Percentiles rank a stretch among this genome's conserved stretches.
phyloP scores from a whole-genome alignment of 2,888 invertebrate species.

The Tenthredo notha region DNA sequence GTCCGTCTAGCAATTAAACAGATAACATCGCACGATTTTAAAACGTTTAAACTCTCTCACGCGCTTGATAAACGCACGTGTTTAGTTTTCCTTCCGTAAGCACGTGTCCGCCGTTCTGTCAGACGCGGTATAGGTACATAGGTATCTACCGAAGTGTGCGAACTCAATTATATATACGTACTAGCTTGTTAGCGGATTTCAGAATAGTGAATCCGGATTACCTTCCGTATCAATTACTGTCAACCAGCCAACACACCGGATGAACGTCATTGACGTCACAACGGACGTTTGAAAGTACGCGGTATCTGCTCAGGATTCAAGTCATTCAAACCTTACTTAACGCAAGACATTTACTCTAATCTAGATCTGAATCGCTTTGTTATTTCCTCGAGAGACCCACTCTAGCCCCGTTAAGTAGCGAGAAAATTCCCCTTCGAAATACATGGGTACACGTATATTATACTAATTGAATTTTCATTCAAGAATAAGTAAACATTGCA shows the following conservation, averaged over 20 bases:
- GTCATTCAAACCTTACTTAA: constrained; percentile 37
- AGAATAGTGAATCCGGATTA: constrained; percentile 40
- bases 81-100: constrained; percentile 16
- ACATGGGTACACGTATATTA: neutral
- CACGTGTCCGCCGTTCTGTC: constrained; percentile 41
- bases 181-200: constrained; percentile 27
- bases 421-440: neutral
- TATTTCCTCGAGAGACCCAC: neutral
- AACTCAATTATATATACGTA: constrained; percentile 39
- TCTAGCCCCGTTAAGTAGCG: neutral
- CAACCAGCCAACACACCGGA: constrained; percentile 2
- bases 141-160: neutral
- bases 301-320: neutral
- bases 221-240: constrained; percentile 45
- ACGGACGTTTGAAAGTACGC: constrained; percentile 22
- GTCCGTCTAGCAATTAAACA: constrained; percentile 39
- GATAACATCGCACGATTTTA: constrained; percentile 25
- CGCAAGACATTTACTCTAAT: constrained; percentile 10
- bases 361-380: constrained; percentile 27
- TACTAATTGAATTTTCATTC: neutral
- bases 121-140: neutral
- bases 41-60: constrained; percentile 35
- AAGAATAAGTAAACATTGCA: neutral
- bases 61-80: constrained; percentile 8
- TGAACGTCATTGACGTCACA: constrained; percentile 17